phyloP scores from a whole-genome alignment of 2,888 invertebrate species.

The Dynastes grantii region DNA sequence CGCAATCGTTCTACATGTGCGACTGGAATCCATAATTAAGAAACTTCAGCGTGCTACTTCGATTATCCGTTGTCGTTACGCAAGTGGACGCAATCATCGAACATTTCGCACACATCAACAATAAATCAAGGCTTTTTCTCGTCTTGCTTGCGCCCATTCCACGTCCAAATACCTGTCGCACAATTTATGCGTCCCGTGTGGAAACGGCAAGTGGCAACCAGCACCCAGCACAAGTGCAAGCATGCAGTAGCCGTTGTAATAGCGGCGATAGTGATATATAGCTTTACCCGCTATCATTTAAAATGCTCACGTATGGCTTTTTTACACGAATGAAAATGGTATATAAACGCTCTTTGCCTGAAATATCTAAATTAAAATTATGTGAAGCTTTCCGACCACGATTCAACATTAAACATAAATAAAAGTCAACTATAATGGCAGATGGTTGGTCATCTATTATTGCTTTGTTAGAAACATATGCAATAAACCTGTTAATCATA shows the following conservation, averaged over 20 bases:
- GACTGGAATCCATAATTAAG: slow-evolving; percentile 58
- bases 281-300: slow-evolving; percentile 39
- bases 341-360: slow-evolving; percentile 27
- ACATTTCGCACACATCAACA: slow-evolving; percentile 46
- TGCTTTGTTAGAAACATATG: no score
- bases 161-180: slow-evolving; percentile 43
- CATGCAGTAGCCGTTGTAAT: slow-evolving; percentile 43
- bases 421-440: background rate
- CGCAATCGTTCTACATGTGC: slow-evolving; percentile 56
- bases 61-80: slow-evolving; percentile 54
- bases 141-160: slow-evolving; percentile 46
- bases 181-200: slow-evolving; percentile 44
- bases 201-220: slow-evolving; percentile 41
- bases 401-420: slow-evolving; percentile 14
- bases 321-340: slow-evolving; percentile 26
- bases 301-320: slow-evolving; percentile 33
- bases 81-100: slow-evolving; percentile 49
- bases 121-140: slow-evolving; percentile 43
- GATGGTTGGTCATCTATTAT: no score
- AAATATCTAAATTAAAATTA: slow-evolving; percentile 23
- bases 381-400: slow-evolving; percentile 19
- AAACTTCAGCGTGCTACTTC: slow-evolving; percentile 57
- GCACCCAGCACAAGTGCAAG: slow-evolving; percentile 31
- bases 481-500: no score
- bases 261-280: slow-evolving; percentile 41